Conservation (phyloP, 37 sponge, comb jelly and placozoan species). For the Lycopodina hypogea region DNA sequence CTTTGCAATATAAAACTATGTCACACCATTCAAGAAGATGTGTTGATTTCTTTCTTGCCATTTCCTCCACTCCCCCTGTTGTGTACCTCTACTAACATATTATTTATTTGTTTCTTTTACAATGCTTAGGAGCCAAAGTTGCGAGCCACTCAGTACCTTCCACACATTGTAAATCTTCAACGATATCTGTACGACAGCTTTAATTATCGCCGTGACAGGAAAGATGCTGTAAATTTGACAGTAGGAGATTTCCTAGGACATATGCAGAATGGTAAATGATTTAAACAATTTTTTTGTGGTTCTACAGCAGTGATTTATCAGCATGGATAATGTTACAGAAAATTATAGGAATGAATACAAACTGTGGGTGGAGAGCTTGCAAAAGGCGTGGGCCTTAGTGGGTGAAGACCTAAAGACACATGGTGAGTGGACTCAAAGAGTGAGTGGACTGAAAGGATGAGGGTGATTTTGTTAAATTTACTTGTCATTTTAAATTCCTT, state of each 20-base stretch:
- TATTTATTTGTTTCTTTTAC: no score
- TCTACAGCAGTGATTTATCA: neutral
- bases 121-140: slow-evolving; percentile 67
- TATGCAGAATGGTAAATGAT: slow-evolving; percentile 3
- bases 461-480: no score
- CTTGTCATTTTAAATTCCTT: no score
- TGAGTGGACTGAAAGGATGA: no score
- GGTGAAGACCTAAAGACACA: slow-evolving; percentile 49
- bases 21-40: no score
- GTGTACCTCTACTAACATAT: no score
- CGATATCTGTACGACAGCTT: slow-evolving; percentile 33
- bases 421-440: slow-evolving; percentile 18
- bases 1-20: no score
- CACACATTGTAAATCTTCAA: slow-evolving; percentile 67
- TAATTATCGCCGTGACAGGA: slow-evolving; percentile 43
- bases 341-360: slow-evolving; percentile 18
- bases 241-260: slow-evolving; percentile 40
- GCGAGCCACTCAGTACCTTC: slow-evolving; percentile 72
- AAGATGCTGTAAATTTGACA: slow-evolving; percentile 34
- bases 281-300: neutral
- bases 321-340: slow-evolving; percentile 9
- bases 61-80: no score
- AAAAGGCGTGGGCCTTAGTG: slow-evolving; percentile 59
- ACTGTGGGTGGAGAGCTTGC: slow-evolving; percentile 32
- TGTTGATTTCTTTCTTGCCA: no score